Conservation (phyloP, 2,113 vertebrate species). For the Corydoras maculifer region DNA sequence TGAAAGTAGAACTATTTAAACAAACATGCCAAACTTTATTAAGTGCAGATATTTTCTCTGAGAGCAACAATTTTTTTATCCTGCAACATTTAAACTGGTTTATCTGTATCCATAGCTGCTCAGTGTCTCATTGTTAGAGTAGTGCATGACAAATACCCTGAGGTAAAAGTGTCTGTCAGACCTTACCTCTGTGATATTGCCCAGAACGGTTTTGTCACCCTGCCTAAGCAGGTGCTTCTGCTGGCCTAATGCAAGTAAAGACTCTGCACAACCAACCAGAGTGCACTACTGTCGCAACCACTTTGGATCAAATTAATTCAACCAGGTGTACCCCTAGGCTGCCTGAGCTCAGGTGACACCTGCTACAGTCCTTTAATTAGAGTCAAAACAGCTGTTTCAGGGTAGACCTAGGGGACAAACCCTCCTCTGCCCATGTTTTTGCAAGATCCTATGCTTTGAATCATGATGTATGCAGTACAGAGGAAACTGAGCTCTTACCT, state of each 20-base stretch:
- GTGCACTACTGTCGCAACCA: conserved; percentile 58
- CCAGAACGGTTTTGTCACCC: conserved; percentile 14
- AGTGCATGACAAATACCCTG: conserved; percentile 28
- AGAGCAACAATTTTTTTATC: conserved; percentile 50
- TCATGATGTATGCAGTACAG: conserved; percentile 16
- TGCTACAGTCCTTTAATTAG: conserved; percentile 70
- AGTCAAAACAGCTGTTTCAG: conserved; percentile 66
- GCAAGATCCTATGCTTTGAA: conserved; percentile 39
- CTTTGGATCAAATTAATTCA: conserved; percentile 69
- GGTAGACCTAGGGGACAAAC: conserved; percentile 39
- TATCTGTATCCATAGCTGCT: conserved; percentile 42
- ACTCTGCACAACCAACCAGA: conserved; percentile 31
- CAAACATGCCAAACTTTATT: conserved; percentile 46
- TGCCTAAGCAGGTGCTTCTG: conserved; percentile 51
- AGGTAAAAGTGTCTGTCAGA: conserved; percentile 36
- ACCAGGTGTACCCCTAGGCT: conserved; percentile 63
- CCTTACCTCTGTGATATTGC: conserved; percentile 33
- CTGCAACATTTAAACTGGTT: conserved; percentile 3
- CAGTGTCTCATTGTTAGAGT: background rate
- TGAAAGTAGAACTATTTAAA: conserved; percentile 49
- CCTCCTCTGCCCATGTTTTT: conserved; percentile 34
- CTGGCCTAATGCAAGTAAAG: conserved; percentile 48
- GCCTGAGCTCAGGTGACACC: conserved; percentile 65
- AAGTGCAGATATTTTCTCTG: conserved; percentile 32
- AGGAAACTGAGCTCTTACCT: conserved; percentile 46